Evolutionary conservation across 2,797 vertebrate genomes (phyloP).

Genomic region (Scarus forsteni): DNA sequence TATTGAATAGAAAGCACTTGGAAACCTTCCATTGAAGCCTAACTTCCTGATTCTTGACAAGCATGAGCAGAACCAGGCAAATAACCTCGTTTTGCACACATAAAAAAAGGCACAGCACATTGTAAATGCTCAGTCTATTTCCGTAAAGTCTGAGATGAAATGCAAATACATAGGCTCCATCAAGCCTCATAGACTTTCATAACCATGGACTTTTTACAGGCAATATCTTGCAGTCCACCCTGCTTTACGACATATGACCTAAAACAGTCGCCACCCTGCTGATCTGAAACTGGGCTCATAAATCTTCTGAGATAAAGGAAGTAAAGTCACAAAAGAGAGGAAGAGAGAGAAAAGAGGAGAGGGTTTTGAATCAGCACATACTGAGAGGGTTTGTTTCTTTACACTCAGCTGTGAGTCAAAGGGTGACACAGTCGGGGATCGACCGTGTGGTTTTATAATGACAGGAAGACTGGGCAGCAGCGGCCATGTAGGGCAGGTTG

Average conservation of each 20-base stretch:
- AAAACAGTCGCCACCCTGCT: constrained; percentile 1
- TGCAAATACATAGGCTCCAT: not conserved
- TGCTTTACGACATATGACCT: not conserved
- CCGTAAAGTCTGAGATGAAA: not conserved
- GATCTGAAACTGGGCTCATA: constrained; percentile 12
- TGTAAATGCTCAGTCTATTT: not conserved
- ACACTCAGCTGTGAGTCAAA: constrained; percentile 49
- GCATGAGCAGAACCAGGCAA: not conserved
- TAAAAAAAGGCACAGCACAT: not conserved
- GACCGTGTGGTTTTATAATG: constrained; percentile 47
- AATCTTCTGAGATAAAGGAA: not conserved
- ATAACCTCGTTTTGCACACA: not conserved
- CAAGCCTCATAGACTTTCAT: not conserved
- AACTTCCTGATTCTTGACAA: not conserved
- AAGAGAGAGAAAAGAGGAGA: not conserved
- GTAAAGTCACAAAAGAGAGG: not conserved
- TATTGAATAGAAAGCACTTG: not conserved
- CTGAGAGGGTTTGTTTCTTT: not conserved
- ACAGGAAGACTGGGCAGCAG: constrained; percentile 26
- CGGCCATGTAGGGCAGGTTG: constrained; percentile 14
- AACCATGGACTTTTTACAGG: not conserved
- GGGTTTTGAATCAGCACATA: constrained; percentile 8
- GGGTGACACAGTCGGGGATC: constrained; percentile 24
- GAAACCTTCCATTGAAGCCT: not conserved
- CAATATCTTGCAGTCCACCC: not conserved